Evolutionary conservation across 2,113 vertebrate genomes (phyloP), one percentile per base, ranked within the genome.

Genomic region (Mirza zaza): DNA sequence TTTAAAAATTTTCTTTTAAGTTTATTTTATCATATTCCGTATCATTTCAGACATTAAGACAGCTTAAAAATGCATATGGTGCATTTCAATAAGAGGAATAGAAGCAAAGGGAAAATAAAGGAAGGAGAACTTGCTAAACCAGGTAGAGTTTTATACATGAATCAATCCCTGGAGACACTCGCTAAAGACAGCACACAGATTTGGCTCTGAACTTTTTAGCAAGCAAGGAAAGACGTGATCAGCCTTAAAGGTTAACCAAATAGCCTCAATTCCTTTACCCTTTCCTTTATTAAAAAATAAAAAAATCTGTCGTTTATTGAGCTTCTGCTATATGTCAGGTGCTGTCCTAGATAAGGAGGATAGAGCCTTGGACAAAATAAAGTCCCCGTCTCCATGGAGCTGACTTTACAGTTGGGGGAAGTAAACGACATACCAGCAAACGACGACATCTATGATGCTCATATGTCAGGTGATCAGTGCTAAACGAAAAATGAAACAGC

Each of bases 1-100:
- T 95, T 79, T 0, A 11, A 79, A 79, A 63, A 67, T 42, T 65
- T 85, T 27, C 90, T 92, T 91, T 65, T 23, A 45, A 57, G 7
- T 59, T 91, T 70, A 39, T 70, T 91, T 85, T 3, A 3, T 57
- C 87, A 34, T 75, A 84, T 6, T 85, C 29, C 6, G 3, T 32
- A n/a, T 52, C 65, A 71, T 52, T 91, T 95, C 39, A 73, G 79
- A 92, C 57, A 65, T 32, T 39, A 92, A 96, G 65, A 55, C 34
- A 84, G 77, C 39, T 88, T 63, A 42, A 79, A 79, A 96, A 61
- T 32, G 2, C 52, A 83, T 48, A 75, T 32, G 48, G 2, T 67
- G 3, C 63, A n/a, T 63, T 34, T 57, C 76, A 68, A 27, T 18
- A 59, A 93, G 36, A 93, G 61, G 45, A 93, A 63, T 23, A 96